Conservation (phyloP, 2,888 invertebrate species). For the Sussaba pulchella region DNA sequence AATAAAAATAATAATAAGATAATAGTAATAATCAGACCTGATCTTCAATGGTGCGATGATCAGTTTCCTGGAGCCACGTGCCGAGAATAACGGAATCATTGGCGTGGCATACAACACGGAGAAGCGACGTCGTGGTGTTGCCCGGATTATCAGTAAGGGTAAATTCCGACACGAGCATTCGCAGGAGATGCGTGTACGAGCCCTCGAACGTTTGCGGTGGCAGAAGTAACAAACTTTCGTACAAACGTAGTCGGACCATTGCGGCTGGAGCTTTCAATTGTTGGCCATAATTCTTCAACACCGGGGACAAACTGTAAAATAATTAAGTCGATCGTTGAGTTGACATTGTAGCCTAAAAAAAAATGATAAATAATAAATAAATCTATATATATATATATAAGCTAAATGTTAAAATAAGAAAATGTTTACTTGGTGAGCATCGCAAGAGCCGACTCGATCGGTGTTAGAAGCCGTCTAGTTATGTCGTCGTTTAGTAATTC, state of each 20-base stretch:
- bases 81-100: constrained; percentile 97
- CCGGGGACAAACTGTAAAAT: constrained; percentile 90
- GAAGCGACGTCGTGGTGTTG: constrained; percentile 94
- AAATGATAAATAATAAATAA: neutral
- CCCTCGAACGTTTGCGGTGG: constrained; percentile 93
- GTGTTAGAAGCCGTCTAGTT: constrained; percentile 93
- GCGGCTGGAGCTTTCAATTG: constrained; percentile 97
- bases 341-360: no score
- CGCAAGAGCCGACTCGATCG: constrained; percentile 97
- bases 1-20: neutral
- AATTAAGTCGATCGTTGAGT: neutral
- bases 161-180: constrained; percentile 97
- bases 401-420: neutral
- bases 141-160: constrained; percentile 97
- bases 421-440: constrained; percentile 94
- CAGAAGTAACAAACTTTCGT: constrained; percentile 92
- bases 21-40: constrained; percentile 88
- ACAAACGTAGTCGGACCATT: constrained; percentile 95
- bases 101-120: constrained; percentile 93
- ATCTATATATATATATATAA: no score
- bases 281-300: constrained; percentile 95
- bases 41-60: constrained; percentile 98
- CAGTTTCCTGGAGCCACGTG: constrained; percentile 98
- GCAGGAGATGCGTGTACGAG: constrained; percentile 93
- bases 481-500: constrained; percentile 97